Evolutionary conservation across 1,140 invertebrate species (phyloP), one percentile per base, ranked within the genome.

Genomic region (Drosophila obscura): DNA sequence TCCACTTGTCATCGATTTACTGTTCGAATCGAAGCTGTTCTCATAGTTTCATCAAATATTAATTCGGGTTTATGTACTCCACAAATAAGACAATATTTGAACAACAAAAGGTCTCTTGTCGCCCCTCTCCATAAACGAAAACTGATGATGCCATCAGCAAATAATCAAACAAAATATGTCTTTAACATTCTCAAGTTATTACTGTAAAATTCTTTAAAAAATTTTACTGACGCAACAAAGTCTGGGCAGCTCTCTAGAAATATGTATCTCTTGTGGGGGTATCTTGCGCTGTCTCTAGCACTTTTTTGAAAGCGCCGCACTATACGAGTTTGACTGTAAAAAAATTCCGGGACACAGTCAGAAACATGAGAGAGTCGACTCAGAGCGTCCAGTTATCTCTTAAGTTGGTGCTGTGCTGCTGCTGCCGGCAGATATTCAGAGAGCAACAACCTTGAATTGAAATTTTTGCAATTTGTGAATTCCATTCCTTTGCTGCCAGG

Each of bases 401-500:
- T 1, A 39, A 39, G 35, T 39, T 39, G 5, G 35, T 13, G 35
- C 9, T 39, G 11, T 19, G 19, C 19, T 39, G 35, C 11, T 39
- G 71, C 60, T 35, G 44, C 31, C 39, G 8, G 49, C 43, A 61
- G 43, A 35, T 60, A 28, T 39, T 41, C 41, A 44, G 74, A 89
- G 83, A 89, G 79, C 83, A 88, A 80, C 76, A 88, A 88, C 83
- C 83, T 88, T 88, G 84, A 88, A 89, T 80, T 88, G 65, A 83
- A 88, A 58, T 74, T 65, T 88, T 88, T 69, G 79, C 82, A 87
- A 88, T 88, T 87, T 76, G 78, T 83, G 66, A 85, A 87, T 85
- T 85, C 74, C 35, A 39, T 77, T 80, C 58, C 50, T 28, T 41
- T 58, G 80, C 80, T 65, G 31, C 44, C 58, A 61, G 58, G 52